Base-by-base conservation (phyloP, 2,113 vertebrate genomes). In the Chaenocephalus aceratus region DNA sequence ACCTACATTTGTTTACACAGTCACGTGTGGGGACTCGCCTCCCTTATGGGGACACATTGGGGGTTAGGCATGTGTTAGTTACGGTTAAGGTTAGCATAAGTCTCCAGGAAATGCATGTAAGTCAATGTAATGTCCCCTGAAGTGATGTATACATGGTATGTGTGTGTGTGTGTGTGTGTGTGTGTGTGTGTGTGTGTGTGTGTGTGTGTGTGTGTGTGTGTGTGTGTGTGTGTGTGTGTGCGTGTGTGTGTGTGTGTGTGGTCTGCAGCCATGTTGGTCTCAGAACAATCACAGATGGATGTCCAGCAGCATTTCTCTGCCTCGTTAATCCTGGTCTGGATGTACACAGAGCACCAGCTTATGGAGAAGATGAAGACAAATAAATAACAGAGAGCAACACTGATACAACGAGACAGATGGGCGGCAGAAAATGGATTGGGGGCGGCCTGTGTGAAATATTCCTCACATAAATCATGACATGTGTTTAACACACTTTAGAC, bases 281-380 rank as follows among this genome's bases (percentile, higher is more conserved):
- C 10, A 11, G 52, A 58, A 68, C 56, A 59, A 59, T 77, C 54
- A 60, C 54, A 76, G 63, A 52, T 52, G 30, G 56, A 59, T 26
- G 13, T 75, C 18, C 36, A 56, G 53, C 6, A 15, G 41, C n/a
- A 44, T 52, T 77, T 30, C 46, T 77, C 64, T 44, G 64, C 74
- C 54, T 75, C 61, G 4, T 16, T 75, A 65, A 75, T 75, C 60
- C 23, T 5, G 54, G 59, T 34, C 21, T 71, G 51, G 60, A 64
- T 59, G 56, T 64, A 56, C 41, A 16, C n/a, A 13, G 30, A 18
- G 30, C 58, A 73, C 30, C 30, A 68, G 67, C 36, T 69, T 57
- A 69, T 45, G 36, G 34, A 54, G 66, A 54, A 56, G 52, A 45
- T 56, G 52, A 56, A 57, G 57, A 70, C 26, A 70, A 56, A 70